Evolutionary conservation across 2,888 invertebrate species (phyloP).

Genomic region (Drosophila colorata): DNA sequence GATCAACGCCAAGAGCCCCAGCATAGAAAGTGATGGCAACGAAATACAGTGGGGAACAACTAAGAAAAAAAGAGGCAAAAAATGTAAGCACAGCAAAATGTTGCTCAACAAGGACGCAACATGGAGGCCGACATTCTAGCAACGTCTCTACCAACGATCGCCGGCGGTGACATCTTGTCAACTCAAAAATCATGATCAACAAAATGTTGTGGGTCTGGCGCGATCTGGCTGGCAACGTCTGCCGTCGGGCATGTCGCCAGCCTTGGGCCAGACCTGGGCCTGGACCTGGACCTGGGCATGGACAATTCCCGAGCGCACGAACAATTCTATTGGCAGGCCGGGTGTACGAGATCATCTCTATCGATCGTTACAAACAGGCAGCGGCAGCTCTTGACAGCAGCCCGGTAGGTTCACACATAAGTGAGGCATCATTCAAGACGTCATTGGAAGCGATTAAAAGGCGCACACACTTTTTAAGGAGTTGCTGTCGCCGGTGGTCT

Average conservation of each 20-base stretch:
- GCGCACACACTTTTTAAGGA: slow-evolving; percentile 69
- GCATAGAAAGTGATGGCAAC: slow-evolving; percentile 70
- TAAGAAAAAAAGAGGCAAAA: slow-evolving; percentile 20
- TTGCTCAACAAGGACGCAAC: slow-evolving; percentile 78
- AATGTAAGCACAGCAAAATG: slow-evolving; percentile 43
- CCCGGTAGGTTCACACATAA: slow-evolving; percentile 80
- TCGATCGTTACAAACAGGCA: slow-evolving; percentile 75
- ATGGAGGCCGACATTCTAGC: slow-evolving; percentile 73
- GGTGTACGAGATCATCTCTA: slow-evolving; percentile 68
- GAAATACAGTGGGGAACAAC: slow-evolving; percentile 15
- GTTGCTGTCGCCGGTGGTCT: slow-evolving; percentile 65
- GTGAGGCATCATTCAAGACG: slow-evolving; percentile 78
- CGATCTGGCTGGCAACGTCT: slow-evolving; percentile 10
- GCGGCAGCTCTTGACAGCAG: slow-evolving; percentile 77
- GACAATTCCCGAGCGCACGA: slow-evolving; percentile 41
- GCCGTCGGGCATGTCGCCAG: slow-evolving; percentile 17
- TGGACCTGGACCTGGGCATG: slow-evolving; percentile 7
- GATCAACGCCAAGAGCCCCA: slow-evolving; percentile 29
- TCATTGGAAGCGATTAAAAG: slow-evolving; percentile 76
- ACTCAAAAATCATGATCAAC: slow-evolving; percentile 81
- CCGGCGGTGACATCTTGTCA: slow-evolving; percentile 80
- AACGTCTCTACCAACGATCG: slow-evolving; percentile 50
- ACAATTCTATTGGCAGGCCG: slow-evolving; percentile 71
- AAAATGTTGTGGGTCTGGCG: slow-evolving; percentile 61
- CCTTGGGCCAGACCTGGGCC: slow-evolving; percentile 8